phyloP scores from a whole-genome alignment of 2,888 invertebrate genomes.

The Archips crataeganus region DNA sequence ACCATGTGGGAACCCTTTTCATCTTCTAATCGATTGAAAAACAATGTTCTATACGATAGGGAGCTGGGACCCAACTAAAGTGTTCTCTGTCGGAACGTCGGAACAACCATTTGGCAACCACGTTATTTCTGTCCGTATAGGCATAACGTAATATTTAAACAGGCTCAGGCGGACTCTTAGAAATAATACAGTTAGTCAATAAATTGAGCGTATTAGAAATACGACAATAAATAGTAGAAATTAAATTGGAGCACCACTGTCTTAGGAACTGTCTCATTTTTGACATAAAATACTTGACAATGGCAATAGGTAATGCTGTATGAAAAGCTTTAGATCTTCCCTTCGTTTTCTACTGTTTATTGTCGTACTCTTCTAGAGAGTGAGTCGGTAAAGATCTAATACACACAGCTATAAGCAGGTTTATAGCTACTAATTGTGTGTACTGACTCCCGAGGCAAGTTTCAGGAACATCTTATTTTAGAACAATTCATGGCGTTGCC shows the following conservation, averaged over 20 bases:
- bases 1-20: neutral
- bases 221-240: too few relatives aligned
- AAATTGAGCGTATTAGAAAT: conserved; percentile 35
- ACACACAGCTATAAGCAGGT: conserved; percentile 13
- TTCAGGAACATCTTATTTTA: conserved; percentile 40
- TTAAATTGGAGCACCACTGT: too few relatives aligned
- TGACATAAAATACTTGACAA: too few relatives aligned
- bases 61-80: neutral
- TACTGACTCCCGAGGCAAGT: conserved; percentile 39
- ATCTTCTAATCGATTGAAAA: neutral
- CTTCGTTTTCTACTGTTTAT: too few relatives aligned
- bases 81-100: too few relatives aligned
- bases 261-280: too few relatives aligned
- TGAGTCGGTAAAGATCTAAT: conserved; percentile 16
- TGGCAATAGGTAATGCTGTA: too few relatives aligned
- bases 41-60: neutral
- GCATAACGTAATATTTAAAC: neutral
- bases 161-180: conserved; percentile 19
- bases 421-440: conserved; percentile 3
- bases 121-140: neutral
- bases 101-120: neutral
- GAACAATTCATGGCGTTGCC: conserved; percentile 29
- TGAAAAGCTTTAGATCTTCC: too few relatives aligned
- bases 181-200: conserved; percentile 25
- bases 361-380: neutral